These are phyloP conservation scores for Mechanitis messenoides DNA, from an alignment of 2,888 invertebrate species.

Conservation along the genomic window DNA sequence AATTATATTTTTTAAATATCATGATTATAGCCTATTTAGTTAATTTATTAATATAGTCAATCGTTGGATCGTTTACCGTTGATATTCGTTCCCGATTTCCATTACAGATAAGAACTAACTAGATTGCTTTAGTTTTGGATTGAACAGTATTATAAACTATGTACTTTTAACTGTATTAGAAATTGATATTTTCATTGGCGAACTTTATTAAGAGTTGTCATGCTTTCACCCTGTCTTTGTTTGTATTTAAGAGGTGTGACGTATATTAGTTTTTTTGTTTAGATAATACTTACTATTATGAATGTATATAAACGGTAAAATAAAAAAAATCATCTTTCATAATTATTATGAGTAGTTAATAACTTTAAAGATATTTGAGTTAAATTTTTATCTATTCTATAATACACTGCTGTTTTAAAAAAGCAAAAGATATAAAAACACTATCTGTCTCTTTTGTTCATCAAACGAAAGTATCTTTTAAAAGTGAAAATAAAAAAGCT, in stretches of 20 bases:
- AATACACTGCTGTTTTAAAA: no score
- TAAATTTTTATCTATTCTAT: no score
- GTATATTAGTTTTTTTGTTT: no score
- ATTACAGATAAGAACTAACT: constrained; percentile 2
- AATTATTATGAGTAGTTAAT: no score
- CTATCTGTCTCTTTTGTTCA: neutral
- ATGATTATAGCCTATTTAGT: neutral
- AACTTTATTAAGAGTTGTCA: no score
- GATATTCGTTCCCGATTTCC: neutral
- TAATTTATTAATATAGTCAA: neutral
- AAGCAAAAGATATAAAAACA: neutral
- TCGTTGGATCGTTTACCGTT: neutral
- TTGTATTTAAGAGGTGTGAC: no score
- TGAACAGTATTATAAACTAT: neutral
- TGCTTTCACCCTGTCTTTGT: no score
- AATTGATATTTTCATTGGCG: no score
- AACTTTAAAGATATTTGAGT: no score
- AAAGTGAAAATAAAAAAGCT: neutral
- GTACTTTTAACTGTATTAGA: neutral
- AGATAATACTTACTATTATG: no score
- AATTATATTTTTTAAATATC: neutral
- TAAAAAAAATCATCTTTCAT: no score
- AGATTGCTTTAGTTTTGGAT: neutral
- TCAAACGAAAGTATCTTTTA: neutral
- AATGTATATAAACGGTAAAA: no score